Conservation (phyloP, 2,113 vertebrate genomes). For the Nanorana parkeri region DNA sequence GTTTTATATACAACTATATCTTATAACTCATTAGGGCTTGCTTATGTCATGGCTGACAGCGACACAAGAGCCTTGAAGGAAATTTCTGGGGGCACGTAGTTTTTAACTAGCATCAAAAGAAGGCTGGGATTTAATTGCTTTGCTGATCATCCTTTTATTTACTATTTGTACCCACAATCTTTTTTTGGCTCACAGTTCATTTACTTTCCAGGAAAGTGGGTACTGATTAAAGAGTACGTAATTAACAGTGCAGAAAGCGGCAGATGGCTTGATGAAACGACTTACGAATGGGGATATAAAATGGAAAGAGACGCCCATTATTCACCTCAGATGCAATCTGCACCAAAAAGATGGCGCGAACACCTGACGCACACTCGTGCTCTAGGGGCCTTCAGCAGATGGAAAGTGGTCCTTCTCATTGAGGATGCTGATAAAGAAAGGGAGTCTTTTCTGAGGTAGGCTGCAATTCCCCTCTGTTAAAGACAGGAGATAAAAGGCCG, state of each 20-base stretch:
- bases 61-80: neutral
- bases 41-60: too few relatives aligned
- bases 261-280: conserved; percentile 89
- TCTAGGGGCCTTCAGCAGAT: conserved; percentile 90
- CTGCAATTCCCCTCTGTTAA: conserved; percentile 53
- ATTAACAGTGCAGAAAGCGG: conserved; percentile 87
- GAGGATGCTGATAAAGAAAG: conserved; percentile 70
- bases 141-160: conserved; percentile 69
- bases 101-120: conserved; percentile 45
- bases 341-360: conserved; percentile 83
- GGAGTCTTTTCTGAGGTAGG: conserved; percentile 84
- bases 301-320: conserved; percentile 76
- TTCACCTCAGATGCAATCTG: conserved; percentile 80
- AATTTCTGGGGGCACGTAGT: neutral
- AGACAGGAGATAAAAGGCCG: conserved; percentile 46
- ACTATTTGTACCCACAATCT: conserved; percentile 67
- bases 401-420: conserved; percentile 86
- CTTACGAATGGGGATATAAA: conserved; percentile 87
- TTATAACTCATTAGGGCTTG: too few relatives aligned
- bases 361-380: conserved; percentile 71
- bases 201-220: conserved; percentile 91
- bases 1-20: too few relatives aligned
- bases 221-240: conserved; percentile 90
- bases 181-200: conserved; percentile 68
- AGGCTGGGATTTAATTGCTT: conserved; percentile 64